These are phyloP conservation scores for Oenanthe oenanthe DNA, from an alignment of 2,113 vertebrate genomes.

Conservation along the genomic window DNA sequence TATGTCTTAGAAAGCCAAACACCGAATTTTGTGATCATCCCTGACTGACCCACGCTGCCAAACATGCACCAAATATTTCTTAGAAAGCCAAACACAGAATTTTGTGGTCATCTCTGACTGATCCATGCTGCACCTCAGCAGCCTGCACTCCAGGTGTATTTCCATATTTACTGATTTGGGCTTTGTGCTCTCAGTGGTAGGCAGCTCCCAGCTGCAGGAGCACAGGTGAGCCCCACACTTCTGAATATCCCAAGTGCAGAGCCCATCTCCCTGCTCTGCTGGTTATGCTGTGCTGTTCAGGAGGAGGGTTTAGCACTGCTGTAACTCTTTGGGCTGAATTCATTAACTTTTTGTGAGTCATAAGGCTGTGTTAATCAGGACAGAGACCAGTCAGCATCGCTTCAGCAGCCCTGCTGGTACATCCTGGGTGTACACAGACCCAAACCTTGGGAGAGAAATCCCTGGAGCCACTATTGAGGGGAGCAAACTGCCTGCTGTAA, in stretches of 20 bases:
- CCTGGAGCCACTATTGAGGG: not conserved
- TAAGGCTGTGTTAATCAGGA: not conserved
- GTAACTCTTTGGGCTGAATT: not conserved
- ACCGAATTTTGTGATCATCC: rapidly evolving
- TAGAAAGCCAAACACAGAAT: rapidly evolving
- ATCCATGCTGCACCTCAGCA: not conserved
- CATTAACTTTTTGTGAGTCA: slow-evolving; percentile 27
- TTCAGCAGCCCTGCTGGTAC: not conserved
- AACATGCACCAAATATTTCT: not conserved
- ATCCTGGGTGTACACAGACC: not conserved
- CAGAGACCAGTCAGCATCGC: not conserved
- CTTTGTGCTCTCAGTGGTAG: not conserved
- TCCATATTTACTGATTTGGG: not conserved
- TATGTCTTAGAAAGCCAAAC: not conserved
- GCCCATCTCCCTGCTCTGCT: not conserved
- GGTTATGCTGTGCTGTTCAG: not conserved
- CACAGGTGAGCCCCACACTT: not conserved
- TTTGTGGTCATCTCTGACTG: not conserved
- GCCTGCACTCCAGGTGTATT: not conserved
- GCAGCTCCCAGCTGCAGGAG: not conserved
- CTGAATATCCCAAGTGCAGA: not conserved
- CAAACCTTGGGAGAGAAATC: not conserved
- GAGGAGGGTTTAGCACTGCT: not conserved
- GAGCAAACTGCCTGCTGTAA: not conserved
- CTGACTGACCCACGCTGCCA: too few relatives aligned